phyloP scores from a whole-genome alignment of 2,113 vertebrate genomes.

The Archocentrus centrarchus region DNA sequence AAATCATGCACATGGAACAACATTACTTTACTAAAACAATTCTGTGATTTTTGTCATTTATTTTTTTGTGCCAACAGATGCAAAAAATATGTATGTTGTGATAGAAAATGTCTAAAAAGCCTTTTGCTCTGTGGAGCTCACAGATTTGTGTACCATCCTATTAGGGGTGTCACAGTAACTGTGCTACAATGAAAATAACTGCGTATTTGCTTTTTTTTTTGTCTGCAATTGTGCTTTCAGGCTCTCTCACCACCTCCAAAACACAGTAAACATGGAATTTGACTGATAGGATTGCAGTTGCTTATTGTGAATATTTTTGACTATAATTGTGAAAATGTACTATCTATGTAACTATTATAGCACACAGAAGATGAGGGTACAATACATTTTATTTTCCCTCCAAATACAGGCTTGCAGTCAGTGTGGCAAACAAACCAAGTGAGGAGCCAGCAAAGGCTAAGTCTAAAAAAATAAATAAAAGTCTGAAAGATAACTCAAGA shows the following conservation, averaged over 20 bases:
- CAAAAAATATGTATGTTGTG: neutral
- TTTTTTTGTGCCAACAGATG: neutral
- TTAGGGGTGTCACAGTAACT: neutral
- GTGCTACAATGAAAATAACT: fast-evolving
- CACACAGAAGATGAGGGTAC: neutral
- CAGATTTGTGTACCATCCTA: neutral
- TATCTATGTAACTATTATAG: neutral
- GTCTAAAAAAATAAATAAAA: neutral
- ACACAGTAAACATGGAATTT: no score
- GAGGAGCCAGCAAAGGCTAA: neutral
- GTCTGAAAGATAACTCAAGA: no score
- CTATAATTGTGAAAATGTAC: fast-evolving
- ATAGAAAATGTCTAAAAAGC: slow-evolving; percentile 2
- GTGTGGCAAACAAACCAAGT: neutral
- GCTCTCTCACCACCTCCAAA: no score
- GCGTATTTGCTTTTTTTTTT: no score
- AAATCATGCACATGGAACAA: neutral
- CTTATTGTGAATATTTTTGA: neutral
- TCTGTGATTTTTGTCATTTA: neutral
- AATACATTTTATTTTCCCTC: neutral
- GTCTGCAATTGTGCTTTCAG: no score
- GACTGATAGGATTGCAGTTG: no score
- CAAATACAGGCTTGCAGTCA: neutral
- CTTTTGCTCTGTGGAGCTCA: slow-evolving; percentile 21
- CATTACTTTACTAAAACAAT: neutral